Percentiles rank a stretch among this genome's conserved stretches.
Evolutionary conservation across 2,888 invertebrate species (phyloP).

Genomic region (Zeuzera pyrina): DNA sequence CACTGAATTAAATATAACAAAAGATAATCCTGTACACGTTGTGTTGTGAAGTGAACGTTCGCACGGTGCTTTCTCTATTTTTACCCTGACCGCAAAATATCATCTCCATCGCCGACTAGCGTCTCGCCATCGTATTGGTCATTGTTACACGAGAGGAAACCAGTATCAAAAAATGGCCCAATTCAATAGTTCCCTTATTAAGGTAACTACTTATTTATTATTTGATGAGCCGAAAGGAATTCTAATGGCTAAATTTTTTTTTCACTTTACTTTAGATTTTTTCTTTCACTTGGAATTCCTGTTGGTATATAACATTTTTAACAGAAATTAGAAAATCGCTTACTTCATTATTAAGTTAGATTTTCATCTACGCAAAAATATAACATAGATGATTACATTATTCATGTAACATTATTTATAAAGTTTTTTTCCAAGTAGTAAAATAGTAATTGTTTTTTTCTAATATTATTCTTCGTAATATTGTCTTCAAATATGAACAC

Average conservation of each 20-base stretch:
- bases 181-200: neutral
- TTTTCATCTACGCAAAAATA: no score
- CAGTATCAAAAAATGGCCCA: constrained; percentile 9
- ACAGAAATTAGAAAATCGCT: neutral
- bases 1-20: no score
- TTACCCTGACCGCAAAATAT: constrained; percentile 64
- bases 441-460: no score
- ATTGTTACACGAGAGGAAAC: constrained; percentile 16
- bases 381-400: no score
- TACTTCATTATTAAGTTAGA: neutral
- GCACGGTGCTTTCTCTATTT: constrained; percentile 60
- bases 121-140: constrained; percentile 21
- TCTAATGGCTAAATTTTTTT: neutral
- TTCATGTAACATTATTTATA: no score
- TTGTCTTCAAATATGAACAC: no score
- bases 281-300: neutral
- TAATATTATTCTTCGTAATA: no score
- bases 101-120: constrained; percentile 41
- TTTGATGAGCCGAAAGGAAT: neutral
- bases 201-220: neutral
- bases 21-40: constrained; percentile 16
- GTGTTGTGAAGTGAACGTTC: constrained; percentile 28
- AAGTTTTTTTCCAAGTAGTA: no score
- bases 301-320: neutral
- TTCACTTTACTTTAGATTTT: neutral